Evolutionary conservation across 1,140 invertebrate genomes (phyloP), one percentile per base, ranked within the genome.

Genomic region (Vollenhovia emeryi): DNA sequence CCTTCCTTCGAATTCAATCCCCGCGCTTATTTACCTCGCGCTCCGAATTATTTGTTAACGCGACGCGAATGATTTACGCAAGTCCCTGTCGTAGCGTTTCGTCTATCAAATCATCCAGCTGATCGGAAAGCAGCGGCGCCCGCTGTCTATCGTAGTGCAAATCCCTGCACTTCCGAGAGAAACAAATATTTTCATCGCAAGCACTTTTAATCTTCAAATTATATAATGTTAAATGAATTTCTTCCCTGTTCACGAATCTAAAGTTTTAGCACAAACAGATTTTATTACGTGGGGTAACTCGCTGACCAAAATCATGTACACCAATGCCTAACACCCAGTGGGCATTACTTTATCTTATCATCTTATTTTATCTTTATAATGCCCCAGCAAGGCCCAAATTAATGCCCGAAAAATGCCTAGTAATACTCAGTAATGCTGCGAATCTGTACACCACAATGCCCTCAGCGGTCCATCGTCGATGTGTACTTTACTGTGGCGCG

Each of bases 31-130:
- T 82, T 82, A 59, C 50, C 40, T 71, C 48, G 48, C 64, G 48
- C 64, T 57, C n/a, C 50, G 78, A 82, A 82, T 82, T 71, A 82
- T 82, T 82, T 82, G 78, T 82, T 82, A 82, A 82, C 78, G 78
- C 50, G 50, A 59, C 66, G 13, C 66, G 78, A 82, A 43, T 82
- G 78, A 82, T 82, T 82, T 82, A 82, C 50, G 78, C 59, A 82
- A 82, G 66, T 73, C 40, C 21, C 40, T 27, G 66, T 55, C 48
- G n/a, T n/a, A n/a, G n/a, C n/a, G 48, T 21, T 43, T 71, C 52
- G 66, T 36, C 78, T 73, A 73, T 59, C 78, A 33, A 82, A 82
- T 82, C 69, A 71, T 73, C 66, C 66, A 73, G 66, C 66, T 82
- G 78, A 82, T 82, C 50, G 78, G 5, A 18, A 82, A 82, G 18